Evolutionary conservation across 2,797 vertebrate species (phyloP).

Genomic region (Varecia variegata): DNA sequence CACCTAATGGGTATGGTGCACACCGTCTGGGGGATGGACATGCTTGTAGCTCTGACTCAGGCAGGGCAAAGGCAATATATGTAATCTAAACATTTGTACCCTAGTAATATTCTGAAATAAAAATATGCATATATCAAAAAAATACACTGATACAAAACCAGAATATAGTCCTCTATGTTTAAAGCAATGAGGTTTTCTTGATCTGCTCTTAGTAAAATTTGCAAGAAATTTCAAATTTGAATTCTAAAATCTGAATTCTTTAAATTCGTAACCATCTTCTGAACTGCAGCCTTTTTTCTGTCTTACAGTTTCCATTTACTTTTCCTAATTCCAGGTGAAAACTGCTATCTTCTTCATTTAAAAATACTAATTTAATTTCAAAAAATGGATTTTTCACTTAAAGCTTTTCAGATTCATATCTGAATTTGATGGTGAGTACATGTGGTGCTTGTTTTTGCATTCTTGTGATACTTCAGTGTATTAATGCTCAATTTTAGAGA

Average conservation of each 20-base stretch:
- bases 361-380: not conserved
- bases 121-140: too few relatives aligned
- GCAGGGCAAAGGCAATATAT: too few relatives aligned
- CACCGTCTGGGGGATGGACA: too few relatives aligned
- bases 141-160: not conserved
- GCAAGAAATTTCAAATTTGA: not conserved
- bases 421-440: not conserved
- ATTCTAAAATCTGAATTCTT: not conserved
- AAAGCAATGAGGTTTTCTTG: not conserved
- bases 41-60: too few relatives aligned
- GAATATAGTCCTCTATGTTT: not conserved
- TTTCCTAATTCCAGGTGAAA: not conserved
- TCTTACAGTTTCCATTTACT: not conserved
- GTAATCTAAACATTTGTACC: too few relatives aligned
- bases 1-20: too few relatives aligned
- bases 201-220: not conserved
- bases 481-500: not conserved
- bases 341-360: not conserved
- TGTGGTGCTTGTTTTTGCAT: too few relatives aligned
- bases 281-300: not conserved
- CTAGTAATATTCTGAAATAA: too few relatives aligned
- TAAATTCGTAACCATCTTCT: not conserved
- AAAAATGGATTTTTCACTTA: not conserved
- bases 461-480: not conserved
- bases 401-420: not conserved